Conservation (phyloP, 2,888 invertebrate species). For the Platycheirus rosarum region DNA sequence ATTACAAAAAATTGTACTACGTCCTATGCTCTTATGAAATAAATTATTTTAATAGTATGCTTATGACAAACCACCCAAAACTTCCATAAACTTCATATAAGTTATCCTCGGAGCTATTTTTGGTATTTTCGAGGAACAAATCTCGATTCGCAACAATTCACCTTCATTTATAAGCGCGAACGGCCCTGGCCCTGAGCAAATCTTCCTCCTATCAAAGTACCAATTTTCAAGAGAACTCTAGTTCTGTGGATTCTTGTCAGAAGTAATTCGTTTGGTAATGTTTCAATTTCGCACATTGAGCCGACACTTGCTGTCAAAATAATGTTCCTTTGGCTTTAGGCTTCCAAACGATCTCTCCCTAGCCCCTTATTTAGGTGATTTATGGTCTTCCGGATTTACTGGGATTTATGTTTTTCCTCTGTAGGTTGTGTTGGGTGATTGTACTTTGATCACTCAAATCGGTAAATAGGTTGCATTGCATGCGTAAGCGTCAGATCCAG, state of each 20-base stretch:
- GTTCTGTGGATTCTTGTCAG: slow-evolving; percentile 50
- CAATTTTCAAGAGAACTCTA: not conserved
- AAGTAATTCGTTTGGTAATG: slow-evolving; percentile 62
- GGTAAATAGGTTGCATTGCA: slow-evolving; percentile 45
- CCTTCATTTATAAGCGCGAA: no score
- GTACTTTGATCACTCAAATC: slow-evolving; percentile 66
- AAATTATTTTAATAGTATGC: no score
- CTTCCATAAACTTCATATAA: no score
- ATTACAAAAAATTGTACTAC: no score
- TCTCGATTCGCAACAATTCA: no score
- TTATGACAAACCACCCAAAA: no score
- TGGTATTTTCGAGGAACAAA: no score
- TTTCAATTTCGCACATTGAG: slow-evolving; percentile 55
- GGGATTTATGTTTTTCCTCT: slow-evolving; percentile 56
- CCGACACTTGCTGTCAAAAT: slow-evolving; percentile 70
- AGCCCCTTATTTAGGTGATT: slow-evolving; percentile 60
- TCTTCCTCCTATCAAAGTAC: not conserved
- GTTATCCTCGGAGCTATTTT: no score
- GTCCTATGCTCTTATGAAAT: no score
- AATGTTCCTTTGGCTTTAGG: slow-evolving; percentile 51
- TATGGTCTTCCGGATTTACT: slow-evolving; percentile 68
- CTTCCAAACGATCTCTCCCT: slow-evolving; percentile 12
- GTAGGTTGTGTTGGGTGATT: slow-evolving; percentile 46
- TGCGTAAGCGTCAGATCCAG: slow-evolving; percentile 53
- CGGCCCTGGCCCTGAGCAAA: no score